Evolutionary conservation across 2,113 vertebrate genomes (phyloP).

Genomic region (Ictalurus furcatus): DNA sequence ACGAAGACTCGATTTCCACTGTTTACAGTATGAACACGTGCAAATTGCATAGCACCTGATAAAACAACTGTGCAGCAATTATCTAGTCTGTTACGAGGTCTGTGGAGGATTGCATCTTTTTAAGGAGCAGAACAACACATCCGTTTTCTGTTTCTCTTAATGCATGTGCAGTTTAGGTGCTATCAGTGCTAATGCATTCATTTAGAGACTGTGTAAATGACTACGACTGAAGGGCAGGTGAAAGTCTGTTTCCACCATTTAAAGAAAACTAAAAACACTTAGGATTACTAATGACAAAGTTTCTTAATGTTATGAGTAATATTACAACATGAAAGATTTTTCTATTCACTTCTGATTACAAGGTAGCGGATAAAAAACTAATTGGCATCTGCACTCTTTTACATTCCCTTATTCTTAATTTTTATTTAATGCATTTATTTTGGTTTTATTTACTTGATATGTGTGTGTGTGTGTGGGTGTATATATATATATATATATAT

Average conservation of each 20-base stretch:
- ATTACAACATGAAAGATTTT: too few relatives aligned
- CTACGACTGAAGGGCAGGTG: neutral
- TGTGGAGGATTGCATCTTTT: neutral
- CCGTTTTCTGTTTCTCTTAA: neutral
- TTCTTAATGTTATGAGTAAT: too few relatives aligned
- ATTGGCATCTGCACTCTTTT: neutral
- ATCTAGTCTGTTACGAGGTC: neutral
- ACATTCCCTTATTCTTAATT: neutral
- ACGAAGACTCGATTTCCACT: neutral
- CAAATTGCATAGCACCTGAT: neutral
- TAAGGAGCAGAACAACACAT: neutral
- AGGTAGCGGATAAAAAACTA: neutral
- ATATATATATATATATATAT: too few relatives aligned
- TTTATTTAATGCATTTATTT: neutral
- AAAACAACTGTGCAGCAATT: neutral
- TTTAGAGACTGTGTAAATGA: neutral
- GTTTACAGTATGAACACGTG: neutral
- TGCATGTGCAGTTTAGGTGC: neutral
- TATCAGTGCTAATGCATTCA: neutral
- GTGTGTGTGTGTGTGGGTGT: too few relatives aligned
- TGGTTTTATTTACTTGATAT: too few relatives aligned
- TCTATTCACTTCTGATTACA: neutral
- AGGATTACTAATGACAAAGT: neutral
- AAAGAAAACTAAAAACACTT: neutral
- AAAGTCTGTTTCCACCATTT: neutral